Percentiles rank a stretch among this genome's conserved stretches.
Evolutionary conservation across 2,888 invertebrate species (phyloP).

Genomic region (Parnassius orleans): DNA sequence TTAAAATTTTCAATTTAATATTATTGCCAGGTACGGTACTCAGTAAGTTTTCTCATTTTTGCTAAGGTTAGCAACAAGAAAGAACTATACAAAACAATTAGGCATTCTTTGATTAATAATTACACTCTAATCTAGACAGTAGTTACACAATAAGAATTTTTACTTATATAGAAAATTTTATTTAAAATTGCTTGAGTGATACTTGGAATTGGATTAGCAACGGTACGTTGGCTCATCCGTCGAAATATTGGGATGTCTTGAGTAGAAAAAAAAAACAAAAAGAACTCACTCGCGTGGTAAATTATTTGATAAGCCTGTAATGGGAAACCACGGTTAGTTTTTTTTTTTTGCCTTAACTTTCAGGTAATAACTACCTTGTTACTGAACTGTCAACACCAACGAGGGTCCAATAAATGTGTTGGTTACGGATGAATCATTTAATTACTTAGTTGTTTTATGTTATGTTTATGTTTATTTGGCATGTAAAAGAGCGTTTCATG

Average conservation of each 20-base stretch:
- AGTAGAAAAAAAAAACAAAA: constrained; percentile 8
- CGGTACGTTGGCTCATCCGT: background rate
- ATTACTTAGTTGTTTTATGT: constrained; percentile 4
- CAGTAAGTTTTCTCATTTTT: too few relatives aligned
- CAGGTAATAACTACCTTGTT: constrained; percentile 19
- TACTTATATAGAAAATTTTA: too few relatives aligned
- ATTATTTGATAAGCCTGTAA: constrained; percentile 29
- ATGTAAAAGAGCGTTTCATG: too few relatives aligned
- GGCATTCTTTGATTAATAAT: too few relatives aligned
- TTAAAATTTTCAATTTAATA: too few relatives aligned
- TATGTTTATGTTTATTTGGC: background rate
- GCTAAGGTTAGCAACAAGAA: too few relatives aligned
- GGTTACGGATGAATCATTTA: constrained; percentile 14
- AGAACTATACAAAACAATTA: too few relatives aligned
- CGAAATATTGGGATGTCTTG: constrained; percentile 6
- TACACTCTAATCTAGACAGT: too few relatives aligned
- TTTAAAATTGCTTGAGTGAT: too few relatives aligned
- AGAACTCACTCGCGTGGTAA: constrained; percentile 23
- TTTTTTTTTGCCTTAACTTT: constrained; percentile 6
- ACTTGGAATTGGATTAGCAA: background rate
- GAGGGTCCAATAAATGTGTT: constrained; percentile 11
- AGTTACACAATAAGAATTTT: too few relatives aligned
- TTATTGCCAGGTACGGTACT: too few relatives aligned
- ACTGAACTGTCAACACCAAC: constrained; percentile 19
- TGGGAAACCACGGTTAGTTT: constrained; percentile 18